These are phyloP conservation scores for Callimorpha dominula DNA, from an alignment of 2,888 invertebrate species.

Conservation along the genomic window DNA sequence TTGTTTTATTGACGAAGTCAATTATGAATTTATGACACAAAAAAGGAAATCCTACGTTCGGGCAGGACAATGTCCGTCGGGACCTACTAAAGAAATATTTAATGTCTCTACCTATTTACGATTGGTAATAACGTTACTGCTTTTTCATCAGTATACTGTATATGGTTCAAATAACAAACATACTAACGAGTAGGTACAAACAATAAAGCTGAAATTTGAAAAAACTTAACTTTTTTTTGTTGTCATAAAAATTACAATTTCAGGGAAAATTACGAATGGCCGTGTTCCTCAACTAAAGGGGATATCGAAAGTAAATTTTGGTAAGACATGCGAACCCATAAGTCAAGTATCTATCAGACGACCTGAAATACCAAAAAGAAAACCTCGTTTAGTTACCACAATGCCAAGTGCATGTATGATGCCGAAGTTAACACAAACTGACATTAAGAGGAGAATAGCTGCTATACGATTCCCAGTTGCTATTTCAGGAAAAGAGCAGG, in stretches of 20 bases:
- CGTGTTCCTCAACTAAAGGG: conserved; percentile 49
- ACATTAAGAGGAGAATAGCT: conserved; percentile 67
- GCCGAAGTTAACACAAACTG: conserved; percentile 64
- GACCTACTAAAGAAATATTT: no score
- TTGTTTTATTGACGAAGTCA: no score
- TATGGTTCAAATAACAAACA: no score
- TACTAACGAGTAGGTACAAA: no score
- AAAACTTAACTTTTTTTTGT: no score
- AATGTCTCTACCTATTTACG: no score
- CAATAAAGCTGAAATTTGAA: no score
- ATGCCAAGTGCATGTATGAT: conserved; percentile 50
- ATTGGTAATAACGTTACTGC: no score
- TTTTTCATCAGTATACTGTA: no score
- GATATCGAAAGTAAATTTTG: conserved; percentile 60
- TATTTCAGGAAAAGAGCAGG: conserved; percentile 72
- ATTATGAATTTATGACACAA: no score
- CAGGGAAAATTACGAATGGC: conserved; percentile 22
- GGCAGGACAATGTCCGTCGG: no score
- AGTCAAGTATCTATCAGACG: conserved; percentile 35
- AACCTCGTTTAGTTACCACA: conserved; percentile 54
- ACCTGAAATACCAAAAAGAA: conserved; percentile 45
- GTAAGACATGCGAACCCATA: conserved; percentile 43
- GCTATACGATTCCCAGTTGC: conserved; percentile 69
- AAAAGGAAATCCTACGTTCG: no score
- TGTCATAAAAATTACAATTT: neutral